Evolutionary conservation across 2,113 vertebrate genomes (phyloP), one percentile per base, ranked within the genome.

Genomic region (Ptychochromis oligacanthus): DNA sequence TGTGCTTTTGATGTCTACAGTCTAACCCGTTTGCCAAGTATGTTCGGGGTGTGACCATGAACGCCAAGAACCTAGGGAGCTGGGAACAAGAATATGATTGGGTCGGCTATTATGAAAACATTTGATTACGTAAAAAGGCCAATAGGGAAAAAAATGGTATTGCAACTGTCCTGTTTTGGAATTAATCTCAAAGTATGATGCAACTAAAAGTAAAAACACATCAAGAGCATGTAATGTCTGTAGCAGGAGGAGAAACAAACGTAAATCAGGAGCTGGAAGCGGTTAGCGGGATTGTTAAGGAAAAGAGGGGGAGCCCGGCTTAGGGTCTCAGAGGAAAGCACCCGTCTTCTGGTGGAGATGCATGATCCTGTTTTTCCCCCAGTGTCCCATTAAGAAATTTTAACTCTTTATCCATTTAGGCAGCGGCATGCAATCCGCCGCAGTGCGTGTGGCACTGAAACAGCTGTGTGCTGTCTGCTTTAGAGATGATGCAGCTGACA

Each of bases 401-500:
- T 34, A 85, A 75, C 12, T 77, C 70, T 52, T 54, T 55, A 61
- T 83, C 59, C 26, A 78, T 75, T 76, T 72, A 70, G 54, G 57
- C 56, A 10, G 58, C 8, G 10, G 7, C 75, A 24, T 55, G 75
- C 22, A 5, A 74, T 61, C 31, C 36, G 38, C 58, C 49, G 75
- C 86, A 65, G 52, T 2, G 31, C 88, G 77, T 64, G 58, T 65
- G 77, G 80, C 80, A 65, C 56, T 24, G 77, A 76, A 76, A 57
- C 92, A 92, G 91, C 92, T 93, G 87, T 67, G 74, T 77, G 36
- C 70, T 55, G 75, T 88, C 87, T 82, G 86, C 83, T 78, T 82
- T 38, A 49, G 80, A 11, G 77, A 87, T 49, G 79, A 91, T 65
- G 52, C 81, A 4, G 80, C 77, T 13, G 79, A 80, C 82, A 76